Evolutionary conservation across 2,113 vertebrate species (phyloP), one percentile per base, ranked within the genome.

Genomic region (Monopterus albus): DNA sequence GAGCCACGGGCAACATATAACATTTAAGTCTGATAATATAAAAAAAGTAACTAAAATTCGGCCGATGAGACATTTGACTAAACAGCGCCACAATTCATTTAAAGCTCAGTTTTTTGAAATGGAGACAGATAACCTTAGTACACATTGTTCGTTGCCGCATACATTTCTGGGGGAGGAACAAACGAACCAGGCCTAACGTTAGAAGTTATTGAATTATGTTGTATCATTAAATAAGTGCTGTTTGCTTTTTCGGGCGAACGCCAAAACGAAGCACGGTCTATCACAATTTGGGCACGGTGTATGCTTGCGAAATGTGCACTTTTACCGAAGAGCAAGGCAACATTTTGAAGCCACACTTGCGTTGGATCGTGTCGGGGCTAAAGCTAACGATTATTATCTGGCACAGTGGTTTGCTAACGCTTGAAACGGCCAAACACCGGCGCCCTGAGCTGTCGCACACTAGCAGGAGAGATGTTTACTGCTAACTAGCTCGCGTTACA

Each of bases 331-430:
- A 63, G 31, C 5, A 7, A 6, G 21, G 25, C 36, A 20, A 17
- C 31, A 28, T 18, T 29, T 14, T 4, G 29, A 72, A n/a, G 58
- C n/a, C 23, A 10, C 36, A 21, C 46, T 42, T 36, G 25, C 51
- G 33, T 45, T 9, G 68, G 21, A 5, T 69, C 62, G 51, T 36
- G 39, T 65, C 58, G 56, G 33, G 40, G 87, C 84, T 87, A 91
- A n/a, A 78, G 85, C 89, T 90, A 90, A 76, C 79, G 39, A 58
- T 28, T 14, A 65, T 60, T 69, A 85, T 83, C 72, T 79, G 76
- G 39, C 58, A 4, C 40, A 12, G 62, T 25, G 49, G 69, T 55
- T 68, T 57, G 87, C 84, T 81, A 87, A 60, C 62, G 73, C 28
- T 7, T 12, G n/a, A 81, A 62, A 45, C 78, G 67, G 51, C 73